phyloP scores from a whole-genome alignment of 2,797 vertebrate genomes.

The Fratercula arctica region DNA sequence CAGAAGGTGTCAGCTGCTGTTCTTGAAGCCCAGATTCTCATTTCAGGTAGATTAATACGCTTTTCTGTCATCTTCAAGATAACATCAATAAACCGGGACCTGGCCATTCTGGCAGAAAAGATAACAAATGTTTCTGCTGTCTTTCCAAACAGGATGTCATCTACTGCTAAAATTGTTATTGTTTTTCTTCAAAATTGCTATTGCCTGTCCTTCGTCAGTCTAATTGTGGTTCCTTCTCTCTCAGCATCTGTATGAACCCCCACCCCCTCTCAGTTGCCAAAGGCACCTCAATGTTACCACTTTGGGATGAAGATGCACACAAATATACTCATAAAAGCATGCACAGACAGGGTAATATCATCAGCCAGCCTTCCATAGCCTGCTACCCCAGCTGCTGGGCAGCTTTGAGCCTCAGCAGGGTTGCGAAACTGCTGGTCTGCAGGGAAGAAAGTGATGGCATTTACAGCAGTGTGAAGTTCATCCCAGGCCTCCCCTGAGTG shows the following conservation, averaged over 20 bases:
- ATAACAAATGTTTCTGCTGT: conserved; percentile 17
- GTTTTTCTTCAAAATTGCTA: conserved; percentile 28
- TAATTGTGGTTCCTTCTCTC: not conserved
- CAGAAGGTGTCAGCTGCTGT: not conserved
- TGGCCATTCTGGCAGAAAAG: conserved; percentile 22
- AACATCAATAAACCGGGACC: conserved; percentile 43
- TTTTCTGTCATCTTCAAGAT: conserved; percentile 47
- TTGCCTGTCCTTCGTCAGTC: not conserved
- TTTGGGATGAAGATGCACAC: not conserved
- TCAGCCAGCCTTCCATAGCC: not conserved
- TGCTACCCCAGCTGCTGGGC: not conserved
- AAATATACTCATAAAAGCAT: not conserved
- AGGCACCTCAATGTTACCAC: not conserved
- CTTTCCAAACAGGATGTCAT: conserved; percentile 24
- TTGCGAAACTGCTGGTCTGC: rapidly evolving
- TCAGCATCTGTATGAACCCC: not conserved
- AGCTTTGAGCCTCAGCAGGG: not conserved
- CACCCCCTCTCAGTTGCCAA: not conserved
- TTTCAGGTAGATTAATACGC: conserved; percentile 37
- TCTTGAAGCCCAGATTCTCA: conserved; percentile 37
- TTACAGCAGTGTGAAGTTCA: not conserved
- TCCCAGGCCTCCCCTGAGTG: not conserved
- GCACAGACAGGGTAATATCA: not conserved
- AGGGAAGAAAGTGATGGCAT: not conserved
- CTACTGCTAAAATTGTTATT: conserved; percentile 10